Evolutionary conservation across 2,797 vertebrate genomes (phyloP), one percentile per base, ranked within the genome.

Genomic region (Taeniopygia guttata): DNA sequence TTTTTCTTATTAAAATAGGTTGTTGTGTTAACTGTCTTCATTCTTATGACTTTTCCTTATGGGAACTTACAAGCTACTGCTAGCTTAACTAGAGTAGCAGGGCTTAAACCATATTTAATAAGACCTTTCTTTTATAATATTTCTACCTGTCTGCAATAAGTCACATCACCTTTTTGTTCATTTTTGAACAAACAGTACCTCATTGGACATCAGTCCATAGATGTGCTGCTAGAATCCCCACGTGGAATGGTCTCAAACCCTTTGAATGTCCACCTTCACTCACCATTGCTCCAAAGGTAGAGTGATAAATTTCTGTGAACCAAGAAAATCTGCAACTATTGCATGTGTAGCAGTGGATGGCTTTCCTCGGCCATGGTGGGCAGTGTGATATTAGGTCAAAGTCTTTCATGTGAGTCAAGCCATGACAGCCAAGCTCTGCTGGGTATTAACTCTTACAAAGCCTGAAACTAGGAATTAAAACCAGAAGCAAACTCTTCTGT

Each of bases 81-180:
- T 62, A 62, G 38, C 38, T 42, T 42, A 62, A 30, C 19, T 30
- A 42, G 13, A 30, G 59, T 42, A 62, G 38, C 27, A 62, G 13
- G 27, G 59, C 27, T 9, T 21, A 60, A 42, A 30, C 38, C 27
- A 42, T 30, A 42, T 42, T 22, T 11, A 21, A 30, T 15, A 42
- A 62, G 27, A 42, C 27, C 19, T 22, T 62, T 62, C 2, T 60
- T 30, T 30, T 8, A 30, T 22, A 62, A 22, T 29, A 62, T 42
- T 30, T 62, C 27, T 42, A 30, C 1, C 19, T 21, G 27, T 16
- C 59, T 62, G 15, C 23, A 82, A 59, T 38, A 62, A 42, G 25
- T 38, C 46, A 54, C 42, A 30, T 49, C 9, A 22, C 13, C 13
- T 30, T 76, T 70, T 48, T 64, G n/a, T 19, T 70, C 0, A 0